Base-by-base conservation (phyloP, 2,113 vertebrate genomes). In the Callopanchax toddi region DNA sequence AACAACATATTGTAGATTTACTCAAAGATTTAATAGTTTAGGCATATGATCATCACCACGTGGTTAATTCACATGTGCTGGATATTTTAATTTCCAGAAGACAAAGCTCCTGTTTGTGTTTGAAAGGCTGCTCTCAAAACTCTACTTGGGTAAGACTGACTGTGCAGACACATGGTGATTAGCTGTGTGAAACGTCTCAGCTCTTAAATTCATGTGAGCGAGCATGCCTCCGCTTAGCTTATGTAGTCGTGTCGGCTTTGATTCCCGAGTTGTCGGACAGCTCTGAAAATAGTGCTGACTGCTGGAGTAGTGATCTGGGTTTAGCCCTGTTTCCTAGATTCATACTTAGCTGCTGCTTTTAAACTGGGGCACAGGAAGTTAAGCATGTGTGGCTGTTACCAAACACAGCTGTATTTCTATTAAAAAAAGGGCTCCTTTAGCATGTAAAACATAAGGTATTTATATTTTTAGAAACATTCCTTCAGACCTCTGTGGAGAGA, bases 241-340 rank as follows among this genome's bases (percentile, higher is more conserved):
- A 70, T 65, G 69, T 49, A 62, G 77, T 77, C 51, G 29, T 51
- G 77, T 67, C 65, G 71, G 60, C 87, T 89, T 86, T 85, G 83
- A 87, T 81, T 83, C 72, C 63, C 63, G 67, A 85, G 85, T 53
- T 67, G 62, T 81, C 46, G 54, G 70, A 82, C 80, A 76, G 84
- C 77, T 81, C 78, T 73, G 83, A 59, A 79, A 88, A 87, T 77
- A 78, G 63, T 86, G 86, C 84, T 88, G 86, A 90, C 77, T 87
- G 73, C 61, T 62, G 71, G 69, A 71, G 80, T 71, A 61, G 73
- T 79, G 85, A 91, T 89, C 90, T 87, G 83, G 86, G 85, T 88
- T 91, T 91, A 89, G 80, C 86, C 89, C 66, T 70, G 79, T 88
- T 91, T 89, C 77, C 78, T 77, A 65, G 57, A 74, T 79, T 87